Evolutionary conservation across 2,113 vertebrate species (phyloP), one percentile per base, ranked within the genome.

Genomic region (Thinocorus orbignyianus): DNA sequence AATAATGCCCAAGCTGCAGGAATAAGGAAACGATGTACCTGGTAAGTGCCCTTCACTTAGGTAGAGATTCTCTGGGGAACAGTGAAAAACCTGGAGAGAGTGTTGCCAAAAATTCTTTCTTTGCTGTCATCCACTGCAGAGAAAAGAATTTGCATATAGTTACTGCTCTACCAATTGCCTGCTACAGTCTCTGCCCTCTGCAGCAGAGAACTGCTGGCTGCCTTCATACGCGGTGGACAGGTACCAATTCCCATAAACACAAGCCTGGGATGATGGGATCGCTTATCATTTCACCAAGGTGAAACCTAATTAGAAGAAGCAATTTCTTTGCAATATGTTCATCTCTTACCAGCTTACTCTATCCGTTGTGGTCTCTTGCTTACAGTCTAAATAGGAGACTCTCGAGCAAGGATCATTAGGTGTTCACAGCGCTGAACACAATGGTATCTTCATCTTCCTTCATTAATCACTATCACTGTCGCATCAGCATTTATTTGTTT

Each of bases 401-500:
- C 61, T 39, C 0, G 0, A 39, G 60, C 57, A 81, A 74, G 35
- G 44, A 58, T 82, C 57, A 31, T 89, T 60, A 61, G 81, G 30
- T 91, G 52, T 37, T 95, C 54, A 44, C 30, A 37, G 48, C 42
- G 39, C 79, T 93, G 49, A 90, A 58, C 61, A 68, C 72, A 92
- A 58, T 13, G 52, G 58, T 65, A 57, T 74, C 61, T 24, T 54
- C 31, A 71, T 88, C 88, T 76, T 71, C 49, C 39, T 68, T 66
- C 86, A 81, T 74, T 57, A 71, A 4, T 92, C 82, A 71, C 79
- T 82, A 17, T 66, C 79, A 41, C 48, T 58, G 68, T 42, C 51
- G 44, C 65, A 84, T 60, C 92, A 79, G 26, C 72, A 28, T 88
- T 93, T 70, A 66, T 66, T 94, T 81, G 46, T 82, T 93, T 90